Evolutionary conservation across 2,113 vertebrate genomes (phyloP), one percentile per base, ranked within the genome.

Genomic region (Scophthalmus maximus): DNA sequence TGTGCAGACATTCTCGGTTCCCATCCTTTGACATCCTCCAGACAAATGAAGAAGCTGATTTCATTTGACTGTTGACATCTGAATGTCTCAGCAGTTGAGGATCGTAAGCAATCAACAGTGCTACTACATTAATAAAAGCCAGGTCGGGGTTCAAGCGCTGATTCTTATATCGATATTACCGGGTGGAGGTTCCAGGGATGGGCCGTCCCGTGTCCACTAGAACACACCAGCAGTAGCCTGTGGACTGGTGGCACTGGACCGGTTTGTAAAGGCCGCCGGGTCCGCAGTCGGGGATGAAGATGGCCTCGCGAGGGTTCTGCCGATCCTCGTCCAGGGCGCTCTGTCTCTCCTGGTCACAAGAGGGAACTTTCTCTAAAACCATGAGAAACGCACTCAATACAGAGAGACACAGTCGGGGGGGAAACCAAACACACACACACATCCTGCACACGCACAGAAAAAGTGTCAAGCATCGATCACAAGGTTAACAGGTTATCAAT

Each of bases 171-270:
- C 15, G 2, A 6, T 8, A 1, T 95, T 93, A 98, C 98, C 97
- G 95, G 44, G 96, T 96, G 47, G 98, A 98, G 29, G 97, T 98
- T 49, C 97, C 96, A 17, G 97, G 97, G 70, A 99, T 94, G 1
- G 98, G 98, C 8, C 98, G 95, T 38, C 98, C 98, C 0, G 97
- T 98, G 88, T 99, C 97, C 82, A 97, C 95, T 69, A 96, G 88
- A 55, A 99, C 98, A 72, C 98, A 99, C 98, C 98, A 99, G 91
- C 98, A 99, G 92, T 99, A 99, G 25, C 98, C 96, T 2, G 98
- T 99, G 0, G 97, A 99, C 86, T 99, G 97, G 92, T 99, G 98
- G 86, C 98, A 99, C 71, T 99, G 98, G 69, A 99, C 96, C 0
- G 98, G 92, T 69, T 97, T 96, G 90, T 97, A 99, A 47, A 98